These are phyloP conservation scores for Heterochromis multidens DNA, from an alignment of 2,113 vertebrate genomes.

Conservation along the genomic window DNA sequence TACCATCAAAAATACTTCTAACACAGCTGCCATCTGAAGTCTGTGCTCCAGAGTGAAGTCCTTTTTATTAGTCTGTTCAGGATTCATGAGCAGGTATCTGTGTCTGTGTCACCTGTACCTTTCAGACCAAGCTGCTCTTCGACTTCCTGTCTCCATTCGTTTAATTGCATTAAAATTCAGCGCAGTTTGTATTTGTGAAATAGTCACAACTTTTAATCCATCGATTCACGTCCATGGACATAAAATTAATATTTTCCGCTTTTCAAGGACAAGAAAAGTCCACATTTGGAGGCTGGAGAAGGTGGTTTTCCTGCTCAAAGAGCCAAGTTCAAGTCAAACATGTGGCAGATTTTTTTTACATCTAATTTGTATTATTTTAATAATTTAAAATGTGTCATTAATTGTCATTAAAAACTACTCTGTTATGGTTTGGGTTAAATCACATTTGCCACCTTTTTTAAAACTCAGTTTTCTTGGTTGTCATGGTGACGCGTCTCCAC, in stretches of 20 bases:
- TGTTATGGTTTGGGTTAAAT: too few species aligned
- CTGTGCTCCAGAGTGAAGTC: background rate
- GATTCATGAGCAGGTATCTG: background rate
- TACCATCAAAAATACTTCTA: background rate
- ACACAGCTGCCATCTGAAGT: background rate
- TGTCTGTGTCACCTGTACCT: background rate
- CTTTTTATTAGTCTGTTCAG: fast-evolving
- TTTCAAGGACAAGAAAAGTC: background rate
- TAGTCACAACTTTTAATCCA: too few species aligned
- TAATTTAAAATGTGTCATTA: too few species aligned
- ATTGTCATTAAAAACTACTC: too few species aligned
- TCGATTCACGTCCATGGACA: background rate
- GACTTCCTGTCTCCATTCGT: background rate
- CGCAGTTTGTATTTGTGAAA: background rate
- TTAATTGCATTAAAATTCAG: background rate
- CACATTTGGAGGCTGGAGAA: background rate
- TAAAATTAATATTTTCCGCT: background rate
- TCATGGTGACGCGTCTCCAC: background rate
- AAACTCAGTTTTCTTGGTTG: background rate
- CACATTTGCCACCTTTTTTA: too few species aligned
- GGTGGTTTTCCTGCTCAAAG: background rate
- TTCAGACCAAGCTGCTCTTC: fast-evolving
- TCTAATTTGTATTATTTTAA: too few species aligned
- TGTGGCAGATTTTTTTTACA: too few species aligned
- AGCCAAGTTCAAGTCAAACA: too few species aligned